Base-by-base conservation (phyloP, 2,888 invertebrate species). In the Notodromas monacha region DNA sequence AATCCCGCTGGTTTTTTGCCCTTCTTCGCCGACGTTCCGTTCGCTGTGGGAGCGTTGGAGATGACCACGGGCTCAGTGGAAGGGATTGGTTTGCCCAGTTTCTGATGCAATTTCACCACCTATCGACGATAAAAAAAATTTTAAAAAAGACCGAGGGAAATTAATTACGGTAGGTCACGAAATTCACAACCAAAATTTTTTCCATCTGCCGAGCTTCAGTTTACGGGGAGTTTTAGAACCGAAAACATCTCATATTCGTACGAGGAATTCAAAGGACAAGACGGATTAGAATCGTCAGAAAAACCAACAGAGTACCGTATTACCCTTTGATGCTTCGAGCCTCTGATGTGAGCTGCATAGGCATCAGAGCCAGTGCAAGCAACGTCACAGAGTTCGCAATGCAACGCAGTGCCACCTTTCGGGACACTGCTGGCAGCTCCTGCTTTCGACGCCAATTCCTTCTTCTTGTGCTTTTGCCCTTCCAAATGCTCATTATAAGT, bases 291-390 rank as follows among this genome's bases (percentile, higher is more conserved):
- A n/a, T n/a, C n/a, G n/a, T n/a, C n/a, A n/a, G n/a, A n/a, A n/a
- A n/a, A n/a, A n/a, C n/a, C 21, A 21, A 21, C 21, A 8, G 6
- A n/a, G 6, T 8, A n/a, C 21, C 13, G 12, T n/a, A 30, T 30
- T 33, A 84, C 81, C 58, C 89, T 89, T 51, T 84, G 81, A 57
- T 96, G 96, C 52, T 92, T 92, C 39, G 81, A 72, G 36, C 96
- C 96, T 34, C 86, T 63, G 40, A 96, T 77, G 53, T 96, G 92
- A 28, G 86, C 84, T 26, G 84, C 81, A 55, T 92, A 96, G 0
- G 92, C 89, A 57, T 96, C 96, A 33, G 76, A 73, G 33, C 92
- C 92, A 8, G 92, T 92, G 53, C 92, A 96, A 8, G 86, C 81
- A 6, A 96, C 86, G 56, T 89, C 84, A 44, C 96, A 96, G 35